Evolutionary conservation across 2,797 vertebrate genomes (phyloP).

Genomic region (Sarcophilus harrisii): DNA sequence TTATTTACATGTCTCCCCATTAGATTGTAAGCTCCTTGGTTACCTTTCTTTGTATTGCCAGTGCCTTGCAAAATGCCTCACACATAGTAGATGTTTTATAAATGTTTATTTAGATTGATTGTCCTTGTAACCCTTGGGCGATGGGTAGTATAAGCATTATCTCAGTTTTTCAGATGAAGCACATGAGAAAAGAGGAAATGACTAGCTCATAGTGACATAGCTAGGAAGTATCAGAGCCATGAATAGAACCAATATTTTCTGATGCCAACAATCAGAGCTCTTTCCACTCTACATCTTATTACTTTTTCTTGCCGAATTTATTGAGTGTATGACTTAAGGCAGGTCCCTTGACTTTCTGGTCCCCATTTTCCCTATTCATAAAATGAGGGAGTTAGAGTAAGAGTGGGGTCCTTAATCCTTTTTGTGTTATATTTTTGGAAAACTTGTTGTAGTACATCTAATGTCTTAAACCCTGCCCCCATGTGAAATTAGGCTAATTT

Average conservation of each 20-base stretch:
- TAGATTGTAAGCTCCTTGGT: background rate
- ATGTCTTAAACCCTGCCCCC: no score
- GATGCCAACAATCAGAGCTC: background rate
- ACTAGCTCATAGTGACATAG: background rate
- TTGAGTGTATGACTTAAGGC: background rate
- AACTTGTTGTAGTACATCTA: no score
- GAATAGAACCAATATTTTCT: background rate
- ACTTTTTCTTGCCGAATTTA: background rate
- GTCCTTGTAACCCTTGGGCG: background rate
- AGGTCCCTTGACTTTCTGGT: background rate
- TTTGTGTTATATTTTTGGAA: no score
- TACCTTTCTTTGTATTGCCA: background rate
- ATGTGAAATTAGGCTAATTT: no score
- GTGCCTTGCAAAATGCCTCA: background rate
- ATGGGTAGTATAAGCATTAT: background rate
- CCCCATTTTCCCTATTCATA: background rate
- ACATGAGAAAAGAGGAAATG: background rate
- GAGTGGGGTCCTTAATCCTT: background rate
- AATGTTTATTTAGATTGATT: background rate
- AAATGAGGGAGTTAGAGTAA: background rate
- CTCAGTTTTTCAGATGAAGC: background rate
- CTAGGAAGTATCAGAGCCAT: background rate
- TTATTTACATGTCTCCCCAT: background rate
- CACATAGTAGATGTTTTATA: background rate
- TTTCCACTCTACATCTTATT: background rate